These are phyloP conservation scores for Porites cylindrica DNA, from an alignment of 92 coral and sea anemone genomes.

Conservation along the genomic window DNA sequence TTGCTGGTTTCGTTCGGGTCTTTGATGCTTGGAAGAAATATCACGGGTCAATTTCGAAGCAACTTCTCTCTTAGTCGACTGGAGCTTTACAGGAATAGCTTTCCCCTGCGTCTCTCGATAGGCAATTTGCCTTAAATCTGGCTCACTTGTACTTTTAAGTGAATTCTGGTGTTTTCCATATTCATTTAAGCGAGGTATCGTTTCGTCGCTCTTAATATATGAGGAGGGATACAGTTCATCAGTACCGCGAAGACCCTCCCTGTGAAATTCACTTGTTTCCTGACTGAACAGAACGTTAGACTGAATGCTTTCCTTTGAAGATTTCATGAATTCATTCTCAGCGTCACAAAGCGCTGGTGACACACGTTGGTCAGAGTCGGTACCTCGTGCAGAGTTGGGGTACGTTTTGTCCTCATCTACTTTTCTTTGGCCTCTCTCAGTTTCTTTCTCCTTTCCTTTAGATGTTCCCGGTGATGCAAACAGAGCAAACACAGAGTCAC, in stretches of 20 bases:
- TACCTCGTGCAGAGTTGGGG: background rate
- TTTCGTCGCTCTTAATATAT: background rate
- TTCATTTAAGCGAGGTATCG: background rate
- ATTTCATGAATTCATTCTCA: background rate
- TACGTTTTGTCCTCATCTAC: background rate
- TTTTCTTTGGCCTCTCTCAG: background rate
- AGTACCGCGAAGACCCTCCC: background rate
- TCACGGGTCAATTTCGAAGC: background rate
- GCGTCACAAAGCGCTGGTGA: background rate
- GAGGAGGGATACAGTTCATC: background rate
- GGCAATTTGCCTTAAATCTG: background rate
- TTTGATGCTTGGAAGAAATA: background rate
- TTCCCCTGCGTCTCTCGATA: background rate
- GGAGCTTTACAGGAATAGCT: background rate
- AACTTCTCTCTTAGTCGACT: background rate
- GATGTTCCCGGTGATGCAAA: slow-evolving; percentile 22
- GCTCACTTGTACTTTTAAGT: background rate
- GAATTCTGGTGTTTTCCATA: background rate
- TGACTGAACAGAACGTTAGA: background rate
- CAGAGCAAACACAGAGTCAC: slow-evolving; percentile 27
- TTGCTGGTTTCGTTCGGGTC: background rate
- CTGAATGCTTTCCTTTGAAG: background rate
- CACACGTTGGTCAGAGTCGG: background rate
- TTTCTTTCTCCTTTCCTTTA: background rate
- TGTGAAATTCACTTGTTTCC: background rate